Conservation (phyloP, 2,113 vertebrate species). For the Thomomys bottae region DNA sequence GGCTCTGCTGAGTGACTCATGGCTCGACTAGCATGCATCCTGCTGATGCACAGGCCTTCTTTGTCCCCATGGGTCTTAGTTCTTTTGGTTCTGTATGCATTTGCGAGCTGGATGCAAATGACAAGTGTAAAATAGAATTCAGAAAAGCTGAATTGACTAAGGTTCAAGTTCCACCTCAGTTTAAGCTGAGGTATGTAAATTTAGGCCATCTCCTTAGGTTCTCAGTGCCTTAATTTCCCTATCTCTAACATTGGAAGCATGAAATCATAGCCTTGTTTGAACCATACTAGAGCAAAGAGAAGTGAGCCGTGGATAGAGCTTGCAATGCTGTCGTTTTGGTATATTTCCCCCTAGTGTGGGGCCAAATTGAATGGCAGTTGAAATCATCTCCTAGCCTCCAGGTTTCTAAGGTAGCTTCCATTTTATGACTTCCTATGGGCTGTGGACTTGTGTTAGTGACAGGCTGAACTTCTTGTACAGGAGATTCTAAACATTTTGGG, state of each 20-base stretch:
- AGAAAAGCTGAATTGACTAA: neutral
- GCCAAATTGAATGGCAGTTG: neutral
- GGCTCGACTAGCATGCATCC: neutral
- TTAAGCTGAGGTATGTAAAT: neutral
- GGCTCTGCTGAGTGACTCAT: neutral
- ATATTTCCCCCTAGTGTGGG: slow-evolving; percentile 13
- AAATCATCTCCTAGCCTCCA: neutral
- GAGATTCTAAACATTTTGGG: neutral
- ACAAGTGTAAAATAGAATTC: neutral
- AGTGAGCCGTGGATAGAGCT: neutral
- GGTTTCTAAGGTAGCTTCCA: neutral
- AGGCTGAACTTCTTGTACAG: neutral
- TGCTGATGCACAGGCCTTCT: neutral
- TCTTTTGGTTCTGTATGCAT: neutral
- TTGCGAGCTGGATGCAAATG: neutral
- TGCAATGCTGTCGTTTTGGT: neutral
- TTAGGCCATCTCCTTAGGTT: neutral
- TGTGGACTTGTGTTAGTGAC: neutral
- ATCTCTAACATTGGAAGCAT: neutral
- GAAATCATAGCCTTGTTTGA: neutral
- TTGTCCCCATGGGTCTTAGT: neutral
- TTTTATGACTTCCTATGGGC: neutral
- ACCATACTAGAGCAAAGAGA: neutral
- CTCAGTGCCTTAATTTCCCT: slow-evolving; percentile 4
- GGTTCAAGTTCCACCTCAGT: neutral